phyloP scores from a whole-genome alignment of 1,140 invertebrate genomes.

The Anoplophora glabripennis region DNA sequence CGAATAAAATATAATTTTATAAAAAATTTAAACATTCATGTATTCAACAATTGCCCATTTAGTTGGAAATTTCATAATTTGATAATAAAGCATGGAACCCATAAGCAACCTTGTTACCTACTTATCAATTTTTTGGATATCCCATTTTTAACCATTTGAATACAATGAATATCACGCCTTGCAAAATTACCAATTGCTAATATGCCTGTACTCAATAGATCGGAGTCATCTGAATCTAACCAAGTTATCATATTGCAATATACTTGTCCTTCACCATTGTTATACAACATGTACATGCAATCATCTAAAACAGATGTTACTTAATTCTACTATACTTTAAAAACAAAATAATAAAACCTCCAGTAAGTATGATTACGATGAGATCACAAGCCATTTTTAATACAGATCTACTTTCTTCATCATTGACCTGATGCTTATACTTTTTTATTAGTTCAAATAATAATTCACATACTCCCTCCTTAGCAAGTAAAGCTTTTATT shows the following conservation, averaged over 20 bases:
- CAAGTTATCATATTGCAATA: conserved; percentile 72
- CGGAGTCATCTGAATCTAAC: conserved; percentile 70
- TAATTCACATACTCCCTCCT: conserved; percentile 70
- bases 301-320: conserved; percentile 61
- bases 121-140: conserved; percentile 72
- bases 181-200: conserved; percentile 89
- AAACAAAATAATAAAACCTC: conserved; percentile 60
- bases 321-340: neutral
- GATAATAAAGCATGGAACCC: no score
- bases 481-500: conserved; percentile 72
- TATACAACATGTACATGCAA: conserved; percentile 79
- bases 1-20: no score
- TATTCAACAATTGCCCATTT: no score
- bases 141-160: conserved; percentile 75
- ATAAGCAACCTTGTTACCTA: conserved; percentile 35
- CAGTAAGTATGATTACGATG: conserved; percentile 77
- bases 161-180: conserved; percentile 78
- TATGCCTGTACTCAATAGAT: conserved; percentile 76
- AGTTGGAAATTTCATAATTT: no score
- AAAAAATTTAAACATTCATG: no score
- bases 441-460: conserved; percentile 73
- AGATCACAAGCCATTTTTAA: conserved; percentile 83
- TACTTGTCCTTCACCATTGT: conserved; percentile 65
- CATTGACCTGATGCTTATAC: conserved; percentile 58
- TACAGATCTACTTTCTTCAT: conserved; percentile 67